phyloP scores from a whole-genome alignment of 1,140 invertebrate genomes.

The Drosophila setifemur region DNA sequence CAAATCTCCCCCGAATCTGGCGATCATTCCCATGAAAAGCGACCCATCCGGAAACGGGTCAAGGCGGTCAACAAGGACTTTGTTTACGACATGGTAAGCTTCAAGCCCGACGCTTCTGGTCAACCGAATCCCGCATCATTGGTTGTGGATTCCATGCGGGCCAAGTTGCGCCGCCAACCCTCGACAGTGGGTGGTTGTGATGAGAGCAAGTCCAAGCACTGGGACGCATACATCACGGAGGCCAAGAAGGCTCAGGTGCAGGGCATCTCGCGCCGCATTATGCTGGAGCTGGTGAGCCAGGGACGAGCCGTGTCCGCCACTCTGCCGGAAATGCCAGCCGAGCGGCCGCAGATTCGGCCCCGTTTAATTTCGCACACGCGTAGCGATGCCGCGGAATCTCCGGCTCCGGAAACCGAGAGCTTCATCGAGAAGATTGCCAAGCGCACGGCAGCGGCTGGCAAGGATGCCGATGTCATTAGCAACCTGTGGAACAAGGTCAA shows the following conservation, averaged over 20 bases:
- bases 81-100: slow-evolving; percentile 86
- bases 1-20: slow-evolving; percentile 60
- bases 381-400: slow-evolving; percentile 43
- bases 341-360: slow-evolving; percentile 70
- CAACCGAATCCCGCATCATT: slow-evolving; percentile 3
- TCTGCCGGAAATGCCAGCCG: slow-evolving; percentile 67
- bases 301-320: slow-evolving; percentile 67
- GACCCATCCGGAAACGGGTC: slow-evolving; percentile 86
- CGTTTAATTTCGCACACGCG: slow-evolving; percentile 61
- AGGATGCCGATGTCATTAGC: slow-evolving; percentile 53
- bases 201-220: slow-evolving; percentile 48
- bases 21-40: slow-evolving; percentile 47
- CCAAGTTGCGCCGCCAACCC: slow-evolving; percentile 52
- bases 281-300: slow-evolving; percentile 59
- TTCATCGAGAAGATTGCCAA: slow-evolving; percentile 77
- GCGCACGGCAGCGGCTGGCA: slow-evolving; percentile 57
- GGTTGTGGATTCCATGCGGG: slow-evolving; percentile 49
- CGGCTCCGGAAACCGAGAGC: slow-evolving; percentile 46
- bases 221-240: slow-evolving; percentile 56
- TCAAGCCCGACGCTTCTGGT: slow-evolving; percentile 69
- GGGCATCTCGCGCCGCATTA: slow-evolving; percentile 61
- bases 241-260: slow-evolving; percentile 45
- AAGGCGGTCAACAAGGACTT: slow-evolving; percentile 87
- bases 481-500: slow-evolving; percentile 70
- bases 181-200: slow-evolving; percentile 12